Conservation (phyloP, 2,888 invertebrate species). For the Tricholauxania praeusta region DNA sequence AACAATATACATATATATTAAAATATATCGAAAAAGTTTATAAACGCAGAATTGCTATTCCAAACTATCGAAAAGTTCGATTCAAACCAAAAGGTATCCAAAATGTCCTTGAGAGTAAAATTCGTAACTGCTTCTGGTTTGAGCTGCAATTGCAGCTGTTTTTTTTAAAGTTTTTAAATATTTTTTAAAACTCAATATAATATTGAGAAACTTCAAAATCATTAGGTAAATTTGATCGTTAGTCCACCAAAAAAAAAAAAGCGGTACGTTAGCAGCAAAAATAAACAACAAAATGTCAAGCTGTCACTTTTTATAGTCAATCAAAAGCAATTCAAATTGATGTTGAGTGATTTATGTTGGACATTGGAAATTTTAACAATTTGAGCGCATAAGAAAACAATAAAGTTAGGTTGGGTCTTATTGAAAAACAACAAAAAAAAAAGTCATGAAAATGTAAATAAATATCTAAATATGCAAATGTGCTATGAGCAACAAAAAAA, state of each 20-base stretch:
- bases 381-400: slow-evolving; percentile 12
- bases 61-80: too few species aligned
- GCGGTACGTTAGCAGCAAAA: background rate
- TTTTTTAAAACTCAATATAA: background rate
- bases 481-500: too few species aligned
- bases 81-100: too few species aligned
- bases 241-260: background rate
- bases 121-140: too few species aligned
- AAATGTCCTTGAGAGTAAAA: too few species aligned
- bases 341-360: slow-evolving; percentile 52
- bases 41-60: too few species aligned
- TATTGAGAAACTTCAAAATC: background rate
- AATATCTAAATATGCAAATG: slow-evolving; percentile 13
- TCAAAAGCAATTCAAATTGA: slow-evolving; percentile 47
- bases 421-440: background rate
- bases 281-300: slow-evolving; percentile 37
- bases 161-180: background rate
- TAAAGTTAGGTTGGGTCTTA: background rate
- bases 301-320: slow-evolving; percentile 49
- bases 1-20: too few species aligned
- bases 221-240: too few species aligned
- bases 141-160: too few species aligned
- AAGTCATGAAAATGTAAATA: background rate
- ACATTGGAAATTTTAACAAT: slow-evolving; percentile 41
- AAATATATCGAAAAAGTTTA: too few species aligned